A percentile compares a stretch with the other conserved stretches of the same genome.
Evolutionary conservation across 2,888 invertebrate species (phyloP).

Genomic region (Apodemia mormo): DNA sequence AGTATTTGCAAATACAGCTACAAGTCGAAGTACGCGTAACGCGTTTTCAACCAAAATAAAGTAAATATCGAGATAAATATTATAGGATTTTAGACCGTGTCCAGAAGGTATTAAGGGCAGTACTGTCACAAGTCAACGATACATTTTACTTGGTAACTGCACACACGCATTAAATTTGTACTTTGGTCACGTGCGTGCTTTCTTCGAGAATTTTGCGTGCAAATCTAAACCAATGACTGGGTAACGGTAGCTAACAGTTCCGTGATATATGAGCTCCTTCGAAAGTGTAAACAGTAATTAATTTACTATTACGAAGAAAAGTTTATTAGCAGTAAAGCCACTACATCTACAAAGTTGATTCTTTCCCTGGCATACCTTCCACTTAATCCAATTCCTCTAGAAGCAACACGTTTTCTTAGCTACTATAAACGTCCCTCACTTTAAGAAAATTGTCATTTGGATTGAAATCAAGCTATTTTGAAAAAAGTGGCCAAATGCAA

Average conservation of each 20-base stretch:
- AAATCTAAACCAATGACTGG: constrained; percentile 63
- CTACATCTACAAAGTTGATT: neutral
- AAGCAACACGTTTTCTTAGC: neutral
- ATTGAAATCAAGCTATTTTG: too few relatives aligned
- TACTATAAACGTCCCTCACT: too few relatives aligned
- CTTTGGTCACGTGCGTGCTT: constrained; percentile 74
- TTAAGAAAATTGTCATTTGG: too few relatives aligned
- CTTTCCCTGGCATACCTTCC: neutral
- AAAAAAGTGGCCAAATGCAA: too few relatives aligned
- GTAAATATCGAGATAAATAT: constrained; percentile 46
- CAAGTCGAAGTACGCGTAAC: constrained; percentile 63
- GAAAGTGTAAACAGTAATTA: constrained; percentile 28
- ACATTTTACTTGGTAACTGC: constrained; percentile 40
- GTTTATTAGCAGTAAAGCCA: neutral
- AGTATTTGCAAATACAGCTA: constrained; percentile 70
- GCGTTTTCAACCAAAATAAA: constrained; percentile 63
- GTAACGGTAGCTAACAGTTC: constrained; percentile 73
- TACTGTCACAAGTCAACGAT: constrained; percentile 34
- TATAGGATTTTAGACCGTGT: constrained; percentile 53
- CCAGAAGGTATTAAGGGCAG: constrained; percentile 43
- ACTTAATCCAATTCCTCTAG: neutral
- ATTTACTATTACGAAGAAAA: neutral
- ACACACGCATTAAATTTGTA: constrained; percentile 59
- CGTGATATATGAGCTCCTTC: constrained; percentile 56
- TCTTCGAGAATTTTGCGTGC: constrained; percentile 78